Percentiles rank a stretch among this genome's conserved stretches.
Conservation (phyloP, 2,113 vertebrate species). For the Dolichotis patagonum region DNA sequence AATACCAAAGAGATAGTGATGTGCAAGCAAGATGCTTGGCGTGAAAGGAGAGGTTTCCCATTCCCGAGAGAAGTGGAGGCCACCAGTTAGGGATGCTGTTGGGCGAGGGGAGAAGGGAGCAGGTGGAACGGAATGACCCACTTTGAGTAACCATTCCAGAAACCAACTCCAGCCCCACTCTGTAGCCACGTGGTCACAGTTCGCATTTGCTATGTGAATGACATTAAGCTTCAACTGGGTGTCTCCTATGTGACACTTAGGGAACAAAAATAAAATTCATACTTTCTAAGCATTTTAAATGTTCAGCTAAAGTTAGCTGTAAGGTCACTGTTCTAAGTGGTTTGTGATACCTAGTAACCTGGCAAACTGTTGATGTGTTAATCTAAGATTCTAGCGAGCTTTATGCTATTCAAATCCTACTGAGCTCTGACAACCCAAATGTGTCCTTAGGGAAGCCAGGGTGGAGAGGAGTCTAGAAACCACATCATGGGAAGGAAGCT, state of each 20-base stretch:
- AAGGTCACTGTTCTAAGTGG: slow-evolving; percentile 36
- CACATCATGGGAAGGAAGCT: background rate
- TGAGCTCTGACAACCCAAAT: background rate
- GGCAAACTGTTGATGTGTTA: slow-evolving; percentile 38
- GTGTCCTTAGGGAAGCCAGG: background rate
- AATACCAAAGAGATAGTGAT: background rate
- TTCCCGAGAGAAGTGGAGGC: background rate
- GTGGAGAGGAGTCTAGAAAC: background rate
- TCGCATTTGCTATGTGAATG: slow-evolving; percentile 51
- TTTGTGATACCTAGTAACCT: slow-evolving; percentile 40
- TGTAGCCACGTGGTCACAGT: background rate
- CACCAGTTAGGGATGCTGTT: background rate
- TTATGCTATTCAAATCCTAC: background rate
- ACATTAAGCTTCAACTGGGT: slow-evolving; percentile 27
- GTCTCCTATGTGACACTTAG: slow-evolving; percentile 25
- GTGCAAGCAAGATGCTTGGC: background rate
- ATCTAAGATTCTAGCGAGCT: background rate
- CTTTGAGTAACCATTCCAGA: background rate
- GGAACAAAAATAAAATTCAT: slow-evolving; percentile 66
- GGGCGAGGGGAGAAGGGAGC: background rate
- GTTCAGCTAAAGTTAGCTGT: slow-evolving; percentile 43
- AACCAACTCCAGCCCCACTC: background rate
- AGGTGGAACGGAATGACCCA: background rate
- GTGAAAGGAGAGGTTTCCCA: background rate
- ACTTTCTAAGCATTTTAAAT: slow-evolving; percentile 66